Evolutionary conservation across 2,113 vertebrate species (phyloP).

Genomic region (Rousettus leschenaultii): DNA sequence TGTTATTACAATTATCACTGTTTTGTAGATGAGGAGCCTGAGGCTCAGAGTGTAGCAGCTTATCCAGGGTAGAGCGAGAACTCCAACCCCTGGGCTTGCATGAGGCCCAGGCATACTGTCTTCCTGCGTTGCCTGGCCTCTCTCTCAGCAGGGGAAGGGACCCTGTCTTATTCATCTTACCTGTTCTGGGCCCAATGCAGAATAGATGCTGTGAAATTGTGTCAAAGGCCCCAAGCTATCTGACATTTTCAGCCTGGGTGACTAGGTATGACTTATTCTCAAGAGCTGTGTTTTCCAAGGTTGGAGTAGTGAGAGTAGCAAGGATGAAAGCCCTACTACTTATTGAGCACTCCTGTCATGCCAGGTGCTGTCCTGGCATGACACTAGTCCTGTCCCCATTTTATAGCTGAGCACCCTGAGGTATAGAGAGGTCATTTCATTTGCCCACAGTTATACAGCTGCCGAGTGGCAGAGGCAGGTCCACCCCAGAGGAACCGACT

Average conservation of each 20-base stretch:
- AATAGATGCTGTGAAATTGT: background rate
- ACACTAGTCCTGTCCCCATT: background rate
- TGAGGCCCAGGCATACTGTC: background rate
- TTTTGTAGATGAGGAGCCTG: background rate
- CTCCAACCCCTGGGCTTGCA: background rate
- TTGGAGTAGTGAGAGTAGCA: background rate
- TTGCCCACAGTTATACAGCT: background rate
- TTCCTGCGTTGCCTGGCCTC: background rate
- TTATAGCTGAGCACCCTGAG: background rate
- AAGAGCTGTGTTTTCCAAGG: background rate
- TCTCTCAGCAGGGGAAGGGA: background rate
- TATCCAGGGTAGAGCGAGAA: background rate
- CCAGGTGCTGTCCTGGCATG: background rate
- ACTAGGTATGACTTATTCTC: background rate
- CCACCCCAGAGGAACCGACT: too few relatives aligned
- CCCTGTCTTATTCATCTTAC: background rate
- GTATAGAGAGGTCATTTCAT: background rate
- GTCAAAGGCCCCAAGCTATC: background rate
- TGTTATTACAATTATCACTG: background rate
- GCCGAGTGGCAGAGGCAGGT: background rate
- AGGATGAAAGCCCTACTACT: background rate
- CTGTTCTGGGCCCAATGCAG: background rate
- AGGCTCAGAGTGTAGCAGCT: background rate
- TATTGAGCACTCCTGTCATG: background rate
- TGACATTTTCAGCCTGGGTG: background rate